These are phyloP conservation scores for Campodea augens DNA, from an alignment of 1,140 invertebrate species.

Conservation along the genomic window DNA sequence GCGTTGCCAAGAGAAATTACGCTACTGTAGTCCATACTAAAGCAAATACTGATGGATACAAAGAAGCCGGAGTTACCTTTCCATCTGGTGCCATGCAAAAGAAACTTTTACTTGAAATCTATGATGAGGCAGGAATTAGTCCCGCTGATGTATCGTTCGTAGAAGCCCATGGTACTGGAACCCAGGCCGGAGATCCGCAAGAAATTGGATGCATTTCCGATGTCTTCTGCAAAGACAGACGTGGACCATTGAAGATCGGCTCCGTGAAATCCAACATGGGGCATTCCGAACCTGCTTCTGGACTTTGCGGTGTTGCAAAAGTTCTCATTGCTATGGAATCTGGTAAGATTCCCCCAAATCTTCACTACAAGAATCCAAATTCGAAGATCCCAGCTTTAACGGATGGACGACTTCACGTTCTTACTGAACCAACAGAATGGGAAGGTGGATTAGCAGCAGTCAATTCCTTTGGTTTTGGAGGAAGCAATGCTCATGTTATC, in stretches of 20 bases:
- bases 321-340: conserved; percentile 46
- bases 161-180: conserved; percentile 79
- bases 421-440: conserved; percentile 39
- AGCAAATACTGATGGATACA: conserved; percentile 73
- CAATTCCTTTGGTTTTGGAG: conserved; percentile 43
- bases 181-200: conserved; percentile 46
- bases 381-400: conserved; percentile 42
- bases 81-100: conserved; percentile 69
- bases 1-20: conserved; percentile 56
- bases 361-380: conserved; percentile 45
- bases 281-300: conserved; percentile 77
- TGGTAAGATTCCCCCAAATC: conserved; percentile 44
- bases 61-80: conserved; percentile 75
- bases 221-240: conserved; percentile 49
- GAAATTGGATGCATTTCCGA: conserved; percentile 70
- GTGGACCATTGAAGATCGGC: conserved; percentile 55
- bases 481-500: conserved; percentile 43
- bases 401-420: conserved; percentile 39
- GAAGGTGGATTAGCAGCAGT: conserved; percentile 32
- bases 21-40: conserved; percentile 44
- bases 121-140: conserved; percentile 57
- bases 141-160: conserved; percentile 54
- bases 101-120: conserved; percentile 58
- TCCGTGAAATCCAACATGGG: conserved; percentile 88
- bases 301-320: conserved; percentile 36